Conservation (phyloP, 2,797 vertebrate species). For the Nasua narica region DNA sequence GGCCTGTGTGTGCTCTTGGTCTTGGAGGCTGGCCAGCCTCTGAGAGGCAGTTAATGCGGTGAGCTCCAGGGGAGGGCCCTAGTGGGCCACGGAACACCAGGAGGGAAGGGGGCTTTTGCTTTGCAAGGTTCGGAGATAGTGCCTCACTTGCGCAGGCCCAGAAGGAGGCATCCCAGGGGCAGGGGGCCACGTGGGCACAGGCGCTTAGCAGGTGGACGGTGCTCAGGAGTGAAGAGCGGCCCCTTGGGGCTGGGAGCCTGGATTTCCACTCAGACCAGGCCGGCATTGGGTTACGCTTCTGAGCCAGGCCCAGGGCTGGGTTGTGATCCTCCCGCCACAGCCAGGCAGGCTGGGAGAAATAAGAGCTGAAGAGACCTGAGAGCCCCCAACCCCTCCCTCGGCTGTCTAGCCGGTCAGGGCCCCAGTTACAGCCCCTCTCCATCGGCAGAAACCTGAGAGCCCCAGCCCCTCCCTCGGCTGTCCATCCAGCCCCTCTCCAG, state of each 20-base stretch:
- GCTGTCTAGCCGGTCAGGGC: background rate
- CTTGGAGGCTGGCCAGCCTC: background rate
- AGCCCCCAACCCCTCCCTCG: background rate
- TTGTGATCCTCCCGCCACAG: conserved; percentile 16
- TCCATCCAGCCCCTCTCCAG: background rate
- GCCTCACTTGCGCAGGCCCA: background rate
- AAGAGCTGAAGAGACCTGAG: conserved; percentile 41
- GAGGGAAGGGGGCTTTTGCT: background rate
- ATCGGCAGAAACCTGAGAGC: background rate
- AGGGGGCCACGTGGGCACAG: background rate
- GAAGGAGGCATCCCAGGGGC: background rate
- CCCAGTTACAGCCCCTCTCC: background rate
- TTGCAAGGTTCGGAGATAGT: background rate
- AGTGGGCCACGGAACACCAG: background rate
- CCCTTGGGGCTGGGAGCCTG: background rate
- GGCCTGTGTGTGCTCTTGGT: background rate
- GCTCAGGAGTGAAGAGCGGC: background rate
- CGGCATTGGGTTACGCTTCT: background rate
- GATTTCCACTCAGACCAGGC: background rate
- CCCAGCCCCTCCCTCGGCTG: background rate
- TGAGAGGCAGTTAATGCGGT: background rate
- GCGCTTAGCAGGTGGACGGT: background rate
- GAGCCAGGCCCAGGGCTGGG: background rate
- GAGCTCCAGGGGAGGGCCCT: background rate
- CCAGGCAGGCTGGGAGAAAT: background rate